Percentiles rank a stretch among this genome's conserved stretches.
Evolutionary conservation across 2,888 invertebrate genomes (phyloP).

Genomic region (Acrobasis repandana): DNA sequence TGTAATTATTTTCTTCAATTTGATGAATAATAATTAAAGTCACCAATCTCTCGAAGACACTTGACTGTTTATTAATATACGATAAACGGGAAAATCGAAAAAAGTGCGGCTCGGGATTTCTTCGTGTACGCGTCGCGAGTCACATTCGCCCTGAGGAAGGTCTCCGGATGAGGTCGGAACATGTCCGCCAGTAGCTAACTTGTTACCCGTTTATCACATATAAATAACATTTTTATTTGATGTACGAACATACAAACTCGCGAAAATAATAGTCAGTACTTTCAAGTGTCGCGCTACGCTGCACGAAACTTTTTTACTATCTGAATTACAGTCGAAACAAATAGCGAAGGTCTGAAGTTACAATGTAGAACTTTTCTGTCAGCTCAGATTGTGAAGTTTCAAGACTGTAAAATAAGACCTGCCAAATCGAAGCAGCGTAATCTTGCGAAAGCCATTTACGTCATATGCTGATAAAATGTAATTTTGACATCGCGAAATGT

Average conservation of each 20-base stretch:
- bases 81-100: no score
- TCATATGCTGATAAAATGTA: neutral
- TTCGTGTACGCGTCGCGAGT: no score
- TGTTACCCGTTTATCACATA: no score
- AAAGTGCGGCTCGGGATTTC: no score
- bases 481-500: no score
- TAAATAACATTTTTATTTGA: neutral
- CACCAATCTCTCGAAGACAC: no score
- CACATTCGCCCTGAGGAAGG: no score
- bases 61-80: no score
- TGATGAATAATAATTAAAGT: no score
- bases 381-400: constrained; percentile 12
- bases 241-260: neutral
- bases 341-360: constrained; percentile 16
- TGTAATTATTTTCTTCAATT: no score
- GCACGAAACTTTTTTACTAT: constrained; percentile 15
- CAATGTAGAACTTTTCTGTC: constrained; percentile 15
- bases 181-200: no score
- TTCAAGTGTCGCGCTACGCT: constrained; percentile 1
- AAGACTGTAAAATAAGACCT: constrained; percentile 9
- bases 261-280: neutral
- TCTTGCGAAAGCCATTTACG: neutral
- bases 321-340: constrained; percentile 18
- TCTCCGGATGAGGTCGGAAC: no score
- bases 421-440: neutral